Evolutionary conservation across 2,797 vertebrate species (phyloP).

Genomic region (Taenioides sp.): DNA sequence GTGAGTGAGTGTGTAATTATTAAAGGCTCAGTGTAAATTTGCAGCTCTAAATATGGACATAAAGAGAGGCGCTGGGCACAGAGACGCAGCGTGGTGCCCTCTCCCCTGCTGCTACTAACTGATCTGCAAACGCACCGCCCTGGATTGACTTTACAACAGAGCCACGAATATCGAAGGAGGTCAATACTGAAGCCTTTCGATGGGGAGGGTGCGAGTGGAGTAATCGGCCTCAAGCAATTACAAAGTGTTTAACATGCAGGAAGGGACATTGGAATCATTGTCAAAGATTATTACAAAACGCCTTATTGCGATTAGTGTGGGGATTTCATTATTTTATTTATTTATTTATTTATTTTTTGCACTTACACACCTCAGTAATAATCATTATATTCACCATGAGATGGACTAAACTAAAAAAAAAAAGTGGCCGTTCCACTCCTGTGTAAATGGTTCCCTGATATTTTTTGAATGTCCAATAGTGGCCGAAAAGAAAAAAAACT

Average conservation of each 20-base stretch:
- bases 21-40: constrained; percentile 51
- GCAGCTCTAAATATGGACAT: constrained; percentile 40
- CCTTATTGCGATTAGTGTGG: not conserved
- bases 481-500: too few relatives aligned
- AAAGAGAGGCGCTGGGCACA: constrained; percentile 41
- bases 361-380: not conserved
- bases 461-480: too few relatives aligned
- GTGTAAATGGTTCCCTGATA: too few relatives aligned
- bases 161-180: constrained; percentile 17
- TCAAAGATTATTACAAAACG: not conserved
- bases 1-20: constrained; percentile 48
- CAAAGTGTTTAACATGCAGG: constrained; percentile 21
- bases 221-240: constrained; percentile 23
- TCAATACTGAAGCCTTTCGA: constrained; percentile 37
- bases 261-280: constrained; percentile 3
- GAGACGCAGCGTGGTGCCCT: constrained; percentile 38
- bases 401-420: not conserved
- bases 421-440: not conserved
- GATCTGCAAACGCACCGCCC: constrained; percentile 40
- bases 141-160: constrained; percentile 44
- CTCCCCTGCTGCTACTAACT: constrained; percentile 33
- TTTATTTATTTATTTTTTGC: too few relatives aligned
- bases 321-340: not conserved
- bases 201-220: constrained; percentile 27
- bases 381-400: not conserved